phyloP scores from a whole-genome alignment of 2,113 vertebrate species.

The Marmota flaviventris region DNA sequence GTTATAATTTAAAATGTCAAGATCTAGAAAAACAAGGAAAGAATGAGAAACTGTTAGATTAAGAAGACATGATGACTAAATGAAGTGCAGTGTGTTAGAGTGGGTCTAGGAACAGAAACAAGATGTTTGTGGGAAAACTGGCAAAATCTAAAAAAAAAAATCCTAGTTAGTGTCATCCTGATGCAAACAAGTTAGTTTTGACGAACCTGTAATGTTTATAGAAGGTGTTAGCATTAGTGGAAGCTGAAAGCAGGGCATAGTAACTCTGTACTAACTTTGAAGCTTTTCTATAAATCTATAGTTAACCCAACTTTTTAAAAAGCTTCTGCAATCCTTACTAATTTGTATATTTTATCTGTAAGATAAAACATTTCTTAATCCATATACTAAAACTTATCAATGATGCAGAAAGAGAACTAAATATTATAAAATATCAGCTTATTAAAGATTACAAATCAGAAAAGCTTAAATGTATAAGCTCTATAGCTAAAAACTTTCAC shows the following conservation, averaged over 20 bases:
- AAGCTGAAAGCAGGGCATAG: neutral
- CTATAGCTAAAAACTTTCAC: neutral
- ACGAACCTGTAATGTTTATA: neutral
- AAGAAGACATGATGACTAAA: neutral
- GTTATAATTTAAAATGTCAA: neutral
- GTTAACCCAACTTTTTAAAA: neutral
- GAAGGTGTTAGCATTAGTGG: neutral
- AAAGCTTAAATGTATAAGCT: slow-evolving; percentile 39
- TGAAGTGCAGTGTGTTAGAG: neutral
- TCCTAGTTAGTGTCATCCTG: neutral
- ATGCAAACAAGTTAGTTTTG: neutral
- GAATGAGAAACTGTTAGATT: neutral
- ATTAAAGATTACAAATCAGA: slow-evolving; percentile 23
- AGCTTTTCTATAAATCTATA: slow-evolving; percentile 33
- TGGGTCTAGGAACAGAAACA: neutral
- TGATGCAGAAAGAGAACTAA: neutral
- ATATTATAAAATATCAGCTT: neutral
- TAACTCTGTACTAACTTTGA: neutral
- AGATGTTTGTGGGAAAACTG: neutral
- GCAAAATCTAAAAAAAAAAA: neutral
- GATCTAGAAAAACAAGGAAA: neutral
- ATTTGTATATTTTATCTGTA: neutral
- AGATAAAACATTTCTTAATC: slow-evolving; percentile 13
- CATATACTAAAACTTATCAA: neutral
- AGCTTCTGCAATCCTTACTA: neutral